phyloP scores from a whole-genome alignment of 2,888 invertebrate species.

The Sesamia inferens region DNA sequence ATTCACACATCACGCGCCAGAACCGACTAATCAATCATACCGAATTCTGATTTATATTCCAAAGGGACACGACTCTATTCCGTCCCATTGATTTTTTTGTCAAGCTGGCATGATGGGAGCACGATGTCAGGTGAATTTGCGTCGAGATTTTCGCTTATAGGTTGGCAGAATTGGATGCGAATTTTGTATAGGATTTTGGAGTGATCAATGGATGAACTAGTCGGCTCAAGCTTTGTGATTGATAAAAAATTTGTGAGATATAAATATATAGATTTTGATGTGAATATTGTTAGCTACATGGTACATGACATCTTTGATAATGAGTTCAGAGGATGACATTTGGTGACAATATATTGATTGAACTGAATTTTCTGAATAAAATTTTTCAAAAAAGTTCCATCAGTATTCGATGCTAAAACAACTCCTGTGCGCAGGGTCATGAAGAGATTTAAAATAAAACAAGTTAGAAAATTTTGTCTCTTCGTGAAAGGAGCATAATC shows the following conservation, averaged over 20 bases:
- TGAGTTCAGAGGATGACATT: not conserved
- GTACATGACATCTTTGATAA: no score
- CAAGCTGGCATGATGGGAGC: conserved; percentile 54
- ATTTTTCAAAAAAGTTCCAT: not conserved
- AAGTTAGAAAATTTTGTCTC: no score
- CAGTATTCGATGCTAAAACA: not conserved
- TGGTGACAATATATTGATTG: not conserved
- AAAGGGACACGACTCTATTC: conserved; percentile 46
- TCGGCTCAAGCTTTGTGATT: conserved; percentile 22
- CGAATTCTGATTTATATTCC: conserved; percentile 56
- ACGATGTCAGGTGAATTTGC: conserved; percentile 54
- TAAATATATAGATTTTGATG: conserved; percentile 2
- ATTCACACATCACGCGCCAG: conserved; percentile 50
- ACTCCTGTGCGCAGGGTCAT: not conserved
- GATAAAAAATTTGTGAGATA: conserved; percentile 16
- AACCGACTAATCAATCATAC: conserved; percentile 51
- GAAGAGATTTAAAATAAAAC: no score
- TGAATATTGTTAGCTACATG: not conserved
- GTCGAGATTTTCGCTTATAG: conserved; percentile 46
- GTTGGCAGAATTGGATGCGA: conserved; percentile 46
- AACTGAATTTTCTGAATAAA: not conserved
- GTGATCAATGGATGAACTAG: conserved; percentile 42
- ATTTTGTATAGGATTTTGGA: conserved; percentile 40
- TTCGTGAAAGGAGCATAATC: not conserved
- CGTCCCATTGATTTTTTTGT: conserved; percentile 54